Base-by-base conservation (phyloP, 2,113 vertebrate genomes). In the Etheostoma cragini region DNA sequence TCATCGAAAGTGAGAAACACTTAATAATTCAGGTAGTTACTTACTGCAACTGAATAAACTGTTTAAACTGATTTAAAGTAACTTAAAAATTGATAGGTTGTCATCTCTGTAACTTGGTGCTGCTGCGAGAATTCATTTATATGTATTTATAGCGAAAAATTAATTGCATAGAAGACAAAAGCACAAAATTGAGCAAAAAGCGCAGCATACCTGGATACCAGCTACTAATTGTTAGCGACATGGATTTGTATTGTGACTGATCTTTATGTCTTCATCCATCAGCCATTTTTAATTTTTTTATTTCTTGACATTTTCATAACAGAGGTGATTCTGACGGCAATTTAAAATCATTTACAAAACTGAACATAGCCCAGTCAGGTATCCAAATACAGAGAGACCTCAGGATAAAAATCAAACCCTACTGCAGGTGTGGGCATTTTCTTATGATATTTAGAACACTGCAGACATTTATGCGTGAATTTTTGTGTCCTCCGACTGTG, bases 401-500 rank as follows among this genome's bases (percentile, higher is more conserved):
- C 1, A 24, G 21, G 49, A 60, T 62, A 13, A 76, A 15, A 57
- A 65, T 62, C 5, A 81, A 72, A 42, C 46, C 35, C 16, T 54
- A 8, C 56, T 71, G 57, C 84, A 86, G 70, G 89, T 88, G 83
- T 56, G 63, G 69, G 52, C 2, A 12, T 77, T 85, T 78, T 77
- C 85, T 62, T 30, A 45, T 56, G 52, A 80, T 54, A 8, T 69
- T 79, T 75, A 57, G 50, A 71, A 12, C 16, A 45, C 45, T 10
- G 64, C 71, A 58, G n/a, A 78, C 26, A 11, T 76, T 67, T 47
- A 49, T 76, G 60, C 81, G 57, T 68, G 49, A 65, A 66, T 46
- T 56, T 86, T 64, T 42, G 47, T 70, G 70, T 49, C 15, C 52
- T 77, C 83, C 75, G 56, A 64, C 87, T 86, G 87, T 56, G 74